A percentile compares a stretch with the other conserved stretches of the same genome.
Conservation (phyloP, 2,113 vertebrate genomes). For the Nymphicus hollandicus region DNA sequence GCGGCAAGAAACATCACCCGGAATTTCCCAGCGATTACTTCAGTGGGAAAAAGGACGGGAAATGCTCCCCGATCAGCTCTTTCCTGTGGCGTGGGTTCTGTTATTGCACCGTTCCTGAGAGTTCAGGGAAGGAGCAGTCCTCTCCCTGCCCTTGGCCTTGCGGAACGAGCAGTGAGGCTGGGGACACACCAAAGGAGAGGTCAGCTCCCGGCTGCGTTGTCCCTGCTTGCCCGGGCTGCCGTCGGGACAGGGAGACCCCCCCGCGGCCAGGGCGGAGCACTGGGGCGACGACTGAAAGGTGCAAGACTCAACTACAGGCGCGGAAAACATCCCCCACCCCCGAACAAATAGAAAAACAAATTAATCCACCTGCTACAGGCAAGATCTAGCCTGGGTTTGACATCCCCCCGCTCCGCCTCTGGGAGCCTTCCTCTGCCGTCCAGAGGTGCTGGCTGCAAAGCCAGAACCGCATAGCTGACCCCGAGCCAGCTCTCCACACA, state of each 20-base stretch:
- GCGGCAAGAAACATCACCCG: not conserved
- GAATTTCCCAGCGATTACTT: not conserved
- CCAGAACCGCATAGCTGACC: not conserved
- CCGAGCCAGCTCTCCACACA: not conserved
- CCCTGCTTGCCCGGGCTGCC: not conserved
- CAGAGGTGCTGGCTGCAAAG: not conserved
- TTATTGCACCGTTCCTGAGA: not conserved
- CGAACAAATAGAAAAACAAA: too few species aligned
- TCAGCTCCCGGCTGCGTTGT: not conserved
- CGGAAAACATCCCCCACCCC: accelerated
- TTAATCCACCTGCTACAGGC: not conserved
- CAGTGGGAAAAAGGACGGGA: not conserved
- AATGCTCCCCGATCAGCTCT: not conserved
- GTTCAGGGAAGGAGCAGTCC: not conserved
- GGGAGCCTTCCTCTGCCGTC: not conserved
- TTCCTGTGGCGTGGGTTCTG: accelerated
- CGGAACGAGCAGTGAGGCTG: not conserved
- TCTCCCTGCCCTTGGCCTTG: not conserved
- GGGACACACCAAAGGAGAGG: not conserved
- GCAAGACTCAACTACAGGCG: not conserved
- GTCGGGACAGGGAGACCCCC: not conserved
- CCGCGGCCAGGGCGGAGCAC: not conserved
- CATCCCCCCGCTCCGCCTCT: too few species aligned
- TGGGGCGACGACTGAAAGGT: not conserved
- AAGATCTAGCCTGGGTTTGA: not conserved